Evolutionary conservation across 2,797 vertebrate genomes (phyloP).

Genomic region (Myotis pilosus): DNA sequence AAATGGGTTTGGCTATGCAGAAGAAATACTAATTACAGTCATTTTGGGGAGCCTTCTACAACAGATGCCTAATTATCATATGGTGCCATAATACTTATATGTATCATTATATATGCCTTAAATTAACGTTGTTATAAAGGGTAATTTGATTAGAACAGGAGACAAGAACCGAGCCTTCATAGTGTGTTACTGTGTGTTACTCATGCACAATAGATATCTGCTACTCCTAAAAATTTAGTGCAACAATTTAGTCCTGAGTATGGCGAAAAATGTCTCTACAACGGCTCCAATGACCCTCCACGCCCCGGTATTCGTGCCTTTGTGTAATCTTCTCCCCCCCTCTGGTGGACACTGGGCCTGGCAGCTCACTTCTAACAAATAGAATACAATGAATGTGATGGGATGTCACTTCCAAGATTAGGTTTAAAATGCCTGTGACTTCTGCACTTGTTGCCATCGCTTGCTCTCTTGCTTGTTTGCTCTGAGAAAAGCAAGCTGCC

Average conservation of each 20-base stretch:
- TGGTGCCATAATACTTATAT: background rate
- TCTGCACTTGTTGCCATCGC: background rate
- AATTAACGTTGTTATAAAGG: slow-evolving; percentile 48
- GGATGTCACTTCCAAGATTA: background rate
- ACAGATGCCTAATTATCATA: slow-evolving; percentile 4
- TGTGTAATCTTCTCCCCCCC: background rate
- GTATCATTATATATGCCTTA: slow-evolving; percentile 11
- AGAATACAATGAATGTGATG: background rate
- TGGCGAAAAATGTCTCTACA: background rate
- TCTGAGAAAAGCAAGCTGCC: background rate
- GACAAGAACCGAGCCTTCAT: background rate
- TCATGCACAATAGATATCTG: background rate
- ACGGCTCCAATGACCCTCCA: too few species aligned
- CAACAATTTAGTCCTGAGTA: background rate
- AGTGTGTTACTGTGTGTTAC: background rate
- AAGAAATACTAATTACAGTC: slow-evolving; percentile 49
- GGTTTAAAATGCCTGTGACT: background rate
- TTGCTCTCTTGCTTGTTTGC: background rate
- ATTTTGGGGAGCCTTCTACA: background rate
- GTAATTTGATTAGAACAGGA: slow-evolving; percentile 30
- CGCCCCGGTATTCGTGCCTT: background rate
- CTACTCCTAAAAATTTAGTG: background rate
- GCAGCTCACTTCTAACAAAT: background rate
- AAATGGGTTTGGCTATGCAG: background rate
- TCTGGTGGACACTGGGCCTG: background rate